A percentile compares a stretch with the other conserved stretches of the same genome.
Evolutionary conservation across 1,140 invertebrate genomes (phyloP).

Genomic region (Hycleus phaleratus): DNA sequence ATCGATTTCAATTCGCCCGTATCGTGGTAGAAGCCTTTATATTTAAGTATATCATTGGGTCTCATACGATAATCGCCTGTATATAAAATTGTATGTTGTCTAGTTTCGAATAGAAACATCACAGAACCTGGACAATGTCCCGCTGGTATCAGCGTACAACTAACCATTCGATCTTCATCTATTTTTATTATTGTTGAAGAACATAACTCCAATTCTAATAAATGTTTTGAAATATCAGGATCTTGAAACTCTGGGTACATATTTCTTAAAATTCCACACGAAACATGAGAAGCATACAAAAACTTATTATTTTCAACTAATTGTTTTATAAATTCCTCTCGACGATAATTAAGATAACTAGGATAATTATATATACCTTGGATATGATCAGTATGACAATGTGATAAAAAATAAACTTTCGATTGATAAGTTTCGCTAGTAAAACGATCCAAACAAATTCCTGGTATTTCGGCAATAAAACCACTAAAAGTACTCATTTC

Average conservation of each 20-base stretch:
- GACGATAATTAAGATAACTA: constrained; percentile 15
- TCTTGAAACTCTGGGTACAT: constrained; percentile 17
- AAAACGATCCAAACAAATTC: constrained; percentile 57
- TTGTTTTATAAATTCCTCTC: constrained; percentile 12
- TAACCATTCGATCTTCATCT: constrained; percentile 33
- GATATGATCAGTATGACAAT: constrained; percentile 61
- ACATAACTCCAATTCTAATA: constrained; percentile 37
- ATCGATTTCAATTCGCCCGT: constrained; percentile 45
- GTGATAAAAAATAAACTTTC: constrained; percentile 56
- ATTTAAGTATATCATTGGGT: constrained; percentile 46
- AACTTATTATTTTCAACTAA: constrained; percentile 25
- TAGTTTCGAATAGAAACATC: constrained; percentile 61
- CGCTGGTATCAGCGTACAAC: constrained; percentile 54
- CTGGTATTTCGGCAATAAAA: constrained; percentile 52
- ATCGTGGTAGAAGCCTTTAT: constrained; percentile 46
- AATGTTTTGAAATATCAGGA: background rate
- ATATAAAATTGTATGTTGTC: constrained; percentile 48
- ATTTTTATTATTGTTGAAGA: constrained; percentile 23
- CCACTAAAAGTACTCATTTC: constrained; percentile 55
- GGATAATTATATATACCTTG: constrained; percentile 43
- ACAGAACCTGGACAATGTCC: constrained; percentile 66
- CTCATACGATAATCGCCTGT: constrained; percentile 64
- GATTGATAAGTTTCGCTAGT: constrained; percentile 44
- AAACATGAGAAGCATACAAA: constrained; percentile 44
- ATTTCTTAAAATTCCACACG: constrained; percentile 39